phyloP scores from a whole-genome alignment of 2,113 vertebrate genomes.

The Hippoglossus stenolepis region DNA sequence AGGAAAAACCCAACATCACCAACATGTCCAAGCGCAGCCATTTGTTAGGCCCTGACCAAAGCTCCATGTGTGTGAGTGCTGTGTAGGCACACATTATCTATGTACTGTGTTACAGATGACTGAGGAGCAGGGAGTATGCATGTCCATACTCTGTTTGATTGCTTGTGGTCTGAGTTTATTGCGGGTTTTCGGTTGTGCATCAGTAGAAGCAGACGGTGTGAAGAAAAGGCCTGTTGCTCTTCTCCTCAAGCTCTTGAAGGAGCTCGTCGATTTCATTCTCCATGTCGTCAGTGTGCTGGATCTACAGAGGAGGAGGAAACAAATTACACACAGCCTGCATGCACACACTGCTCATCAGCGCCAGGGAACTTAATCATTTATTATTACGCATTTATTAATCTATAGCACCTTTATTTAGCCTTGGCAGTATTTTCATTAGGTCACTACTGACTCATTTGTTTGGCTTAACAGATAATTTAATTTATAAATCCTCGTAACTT shows the following conservation, averaged over 20 bases:
- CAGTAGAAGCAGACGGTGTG: slow-evolving; percentile 99
- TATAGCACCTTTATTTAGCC: too few species aligned
- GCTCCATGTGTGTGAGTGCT: background rate
- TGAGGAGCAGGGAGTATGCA: slow-evolving; percentile 18
- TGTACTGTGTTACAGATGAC: slow-evolving; percentile 18
- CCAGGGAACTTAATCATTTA: background rate
- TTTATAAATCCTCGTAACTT: too few species aligned
- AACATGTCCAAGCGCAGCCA: slow-evolving; percentile 46
- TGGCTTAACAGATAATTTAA: background rate
- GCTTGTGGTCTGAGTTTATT: slow-evolving; percentile 68
- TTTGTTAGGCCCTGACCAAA: slow-evolving; percentile 50
- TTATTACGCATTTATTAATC: background rate
- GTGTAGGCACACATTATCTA: slow-evolving; percentile 27
- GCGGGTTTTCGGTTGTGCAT: slow-evolving; percentile 57
- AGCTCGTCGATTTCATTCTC: slow-evolving; percentile 99
- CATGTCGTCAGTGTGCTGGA: slow-evolving; percentile 99
- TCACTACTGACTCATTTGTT: background rate
- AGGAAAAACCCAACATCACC: slow-evolving; percentile 47
- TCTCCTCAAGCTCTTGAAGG: slow-evolving; percentile 98
- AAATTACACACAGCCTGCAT: background rate
- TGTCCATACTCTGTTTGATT: slow-evolving; percentile 49
- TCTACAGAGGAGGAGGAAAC: slow-evolving; percentile 78
- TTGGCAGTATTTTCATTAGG: background rate
- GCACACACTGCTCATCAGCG: background rate
- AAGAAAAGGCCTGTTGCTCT: slow-evolving; percentile 95